A percentile compares a stretch with the other conserved stretches of the same genome.
phyloP scores from a whole-genome alignment of 2,113 vertebrate species.

The Syngnathoides biaculeatus region DNA sequence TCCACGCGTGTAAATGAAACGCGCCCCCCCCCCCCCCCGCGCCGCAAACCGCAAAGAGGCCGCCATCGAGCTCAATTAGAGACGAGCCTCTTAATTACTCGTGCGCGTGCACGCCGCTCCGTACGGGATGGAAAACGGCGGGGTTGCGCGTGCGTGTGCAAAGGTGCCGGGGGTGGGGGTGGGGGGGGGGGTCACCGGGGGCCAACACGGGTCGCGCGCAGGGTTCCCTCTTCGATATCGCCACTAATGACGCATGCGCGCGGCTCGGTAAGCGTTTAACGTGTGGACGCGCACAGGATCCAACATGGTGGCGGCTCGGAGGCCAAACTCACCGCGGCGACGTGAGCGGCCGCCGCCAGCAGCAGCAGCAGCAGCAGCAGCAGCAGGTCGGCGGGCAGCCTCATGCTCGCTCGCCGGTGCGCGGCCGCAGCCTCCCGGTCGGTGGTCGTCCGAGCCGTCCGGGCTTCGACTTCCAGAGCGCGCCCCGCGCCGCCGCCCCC shows the following conservation, averaged over 20 bases:
- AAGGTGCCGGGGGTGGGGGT: background rate
- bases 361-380: constrained; percentile 61
- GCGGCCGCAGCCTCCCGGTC: constrained; percentile 51
- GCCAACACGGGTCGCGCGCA: constrained; percentile 56
- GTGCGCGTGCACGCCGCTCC: constrained; percentile 18
- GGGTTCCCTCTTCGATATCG: constrained; percentile 59
- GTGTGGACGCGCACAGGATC: constrained; percentile 1
- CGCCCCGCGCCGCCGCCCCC: constrained; percentile 59
- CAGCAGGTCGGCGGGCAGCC: constrained; percentile 62
- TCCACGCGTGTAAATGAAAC: constrained; percentile 6
- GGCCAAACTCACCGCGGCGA: constrained; percentile 18
- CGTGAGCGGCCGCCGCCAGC: constrained; percentile 67
- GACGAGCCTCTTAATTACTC: constrained; percentile 69
- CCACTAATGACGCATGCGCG: constrained; percentile 2
- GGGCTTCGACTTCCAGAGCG: constrained; percentile 53
- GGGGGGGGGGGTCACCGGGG: constrained; percentile 34
- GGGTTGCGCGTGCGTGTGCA: background rate
- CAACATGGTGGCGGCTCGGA: background rate
- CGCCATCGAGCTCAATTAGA: constrained; percentile 68
- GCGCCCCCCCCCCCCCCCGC: constrained; percentile 28
- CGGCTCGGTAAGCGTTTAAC: background rate
- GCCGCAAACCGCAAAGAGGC: constrained; percentile 43
- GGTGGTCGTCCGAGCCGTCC: background rate
- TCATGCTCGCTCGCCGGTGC: constrained; percentile 65
- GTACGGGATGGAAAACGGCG: constrained; percentile 34